Base-by-base conservation (phyloP, 2,888 invertebrate genomes). In the Andrena minutula region DNA sequence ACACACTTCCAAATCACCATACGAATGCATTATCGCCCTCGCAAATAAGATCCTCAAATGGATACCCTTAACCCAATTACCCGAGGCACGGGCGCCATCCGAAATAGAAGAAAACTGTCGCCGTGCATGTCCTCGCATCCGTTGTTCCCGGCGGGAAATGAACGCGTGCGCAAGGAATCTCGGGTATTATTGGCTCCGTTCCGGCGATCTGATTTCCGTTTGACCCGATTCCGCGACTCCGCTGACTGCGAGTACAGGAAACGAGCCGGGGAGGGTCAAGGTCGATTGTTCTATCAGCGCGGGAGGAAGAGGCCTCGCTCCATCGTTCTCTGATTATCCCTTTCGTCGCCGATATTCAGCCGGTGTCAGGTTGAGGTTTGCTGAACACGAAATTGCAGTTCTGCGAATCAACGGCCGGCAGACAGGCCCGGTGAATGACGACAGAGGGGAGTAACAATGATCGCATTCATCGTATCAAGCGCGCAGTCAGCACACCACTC, bases 401-500 rank as follows among this genome's bases (percentile, higher is more conserved):
- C 71, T 8, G 49, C 78, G 78, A 82, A 82, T 64, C 58, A 63
- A 70, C 69, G 28, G 49, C 6, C 16, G 41, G 41, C 41, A 41
- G 41, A 41, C 41, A 41, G 41, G 49, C 16, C 16, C 64, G 63
- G 70, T 81, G 79, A 65, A 84, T 79, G 75, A 68, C 74, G 77
- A 56, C 10, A 56, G 26, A 26, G 53, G 72, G 28, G 75, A 75
- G 72, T 72, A 85, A 87, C 88, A 88, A 87, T 87, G 88, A 87
- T 80, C 85, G 68, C 85, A 88, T 88, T 88, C 87, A 88, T 88
- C 85, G 85, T 79, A 82, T 85, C 78, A 79, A 82, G 76, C 82
- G 79, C 75, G 66, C 73, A 72, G 84, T 87, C 84, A 84, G 86
- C 84, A 41, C 41, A 41, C 41, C 41, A 61, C 63, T 69, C 76